These are phyloP conservation scores for Miltochrista miniata DNA, from an alignment of 2,888 invertebrate species.

Conservation along the genomic window DNA sequence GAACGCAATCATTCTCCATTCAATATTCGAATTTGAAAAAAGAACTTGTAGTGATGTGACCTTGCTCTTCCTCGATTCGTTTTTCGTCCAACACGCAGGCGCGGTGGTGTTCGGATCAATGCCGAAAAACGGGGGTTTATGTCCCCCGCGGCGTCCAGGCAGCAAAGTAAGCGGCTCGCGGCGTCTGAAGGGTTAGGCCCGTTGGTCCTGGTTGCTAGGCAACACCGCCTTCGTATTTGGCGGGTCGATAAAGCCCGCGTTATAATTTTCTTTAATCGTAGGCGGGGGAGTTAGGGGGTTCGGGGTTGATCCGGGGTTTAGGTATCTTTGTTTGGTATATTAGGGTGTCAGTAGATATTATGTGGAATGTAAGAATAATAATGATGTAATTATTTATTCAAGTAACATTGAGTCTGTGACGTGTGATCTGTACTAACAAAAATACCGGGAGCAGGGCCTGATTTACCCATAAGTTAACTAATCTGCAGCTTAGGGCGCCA, in stretches of 20 bases:
- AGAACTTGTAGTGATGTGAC: conserved; percentile 79
- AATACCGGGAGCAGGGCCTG: too few species aligned
- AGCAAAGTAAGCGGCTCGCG: conserved; percentile 77
- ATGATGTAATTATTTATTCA: not conserved
- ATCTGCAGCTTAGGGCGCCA: too few species aligned
- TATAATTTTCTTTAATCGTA: conserved; percentile 77
- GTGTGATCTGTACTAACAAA: too few species aligned
- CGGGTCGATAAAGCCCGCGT: conserved; percentile 71
- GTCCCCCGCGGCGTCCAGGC: conserved; percentile 61
- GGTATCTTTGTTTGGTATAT: conserved; percentile 44
- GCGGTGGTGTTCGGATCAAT: conserved; percentile 76
- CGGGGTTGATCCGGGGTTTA: conserved; percentile 42
- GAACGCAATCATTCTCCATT: conserved; percentile 75
- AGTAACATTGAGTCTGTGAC: too few species aligned
- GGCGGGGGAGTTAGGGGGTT: conserved; percentile 41
- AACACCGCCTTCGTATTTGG: conserved; percentile 64
- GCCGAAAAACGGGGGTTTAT: conserved; percentile 77
- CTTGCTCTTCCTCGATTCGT: conserved; percentile 77
- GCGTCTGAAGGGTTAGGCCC: conserved; percentile 77
- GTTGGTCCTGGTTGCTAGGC: conserved; percentile 70
- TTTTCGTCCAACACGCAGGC: conserved; percentile 80
- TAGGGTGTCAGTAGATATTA: conserved; percentile 7
- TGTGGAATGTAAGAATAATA: not conserved
- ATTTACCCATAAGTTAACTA: too few species aligned
- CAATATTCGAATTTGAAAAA: conserved; percentile 79